Conservation (phyloP, 2,797 vertebrate genomes). For the Todus mexicanus region DNA sequence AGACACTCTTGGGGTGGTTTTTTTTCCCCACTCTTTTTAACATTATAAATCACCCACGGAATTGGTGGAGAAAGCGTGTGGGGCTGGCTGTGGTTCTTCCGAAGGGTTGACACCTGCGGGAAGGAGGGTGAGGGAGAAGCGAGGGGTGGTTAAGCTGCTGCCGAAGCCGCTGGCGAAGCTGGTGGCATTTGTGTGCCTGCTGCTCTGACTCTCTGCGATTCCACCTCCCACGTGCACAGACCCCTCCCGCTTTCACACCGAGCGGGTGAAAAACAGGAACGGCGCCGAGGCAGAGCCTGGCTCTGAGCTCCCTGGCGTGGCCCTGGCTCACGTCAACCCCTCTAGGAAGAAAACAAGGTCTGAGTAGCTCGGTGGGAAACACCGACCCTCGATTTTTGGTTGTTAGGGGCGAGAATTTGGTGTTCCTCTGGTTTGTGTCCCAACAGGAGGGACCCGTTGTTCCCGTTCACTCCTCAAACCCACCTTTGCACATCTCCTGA, state of each 20-base stretch:
- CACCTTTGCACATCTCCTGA: not conserved
- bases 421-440: not conserved
- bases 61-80: not conserved
- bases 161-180: not conserved
- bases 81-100: not conserved
- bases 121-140: not conserved
- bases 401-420: not conserved
- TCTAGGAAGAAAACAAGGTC: accelerated
- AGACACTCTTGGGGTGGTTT: not conserved
- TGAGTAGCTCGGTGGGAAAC: not conserved
- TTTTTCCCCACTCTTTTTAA: not conserved
- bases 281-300: not conserved
- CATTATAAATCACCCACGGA: accelerated
- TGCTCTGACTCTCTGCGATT: not conserved
- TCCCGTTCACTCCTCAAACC: not conserved
- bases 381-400: not conserved
- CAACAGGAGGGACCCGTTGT: not conserved
- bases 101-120: accelerated
- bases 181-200: not conserved
- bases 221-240: not conserved
- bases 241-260: not conserved
- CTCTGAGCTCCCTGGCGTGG: not conserved
- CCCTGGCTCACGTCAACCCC: not conserved
- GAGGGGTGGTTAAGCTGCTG: no score
- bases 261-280: not conserved